Evolutionary conservation across 1,140 invertebrate species (phyloP).

Genomic region (Drosophila ogumai): DNA sequence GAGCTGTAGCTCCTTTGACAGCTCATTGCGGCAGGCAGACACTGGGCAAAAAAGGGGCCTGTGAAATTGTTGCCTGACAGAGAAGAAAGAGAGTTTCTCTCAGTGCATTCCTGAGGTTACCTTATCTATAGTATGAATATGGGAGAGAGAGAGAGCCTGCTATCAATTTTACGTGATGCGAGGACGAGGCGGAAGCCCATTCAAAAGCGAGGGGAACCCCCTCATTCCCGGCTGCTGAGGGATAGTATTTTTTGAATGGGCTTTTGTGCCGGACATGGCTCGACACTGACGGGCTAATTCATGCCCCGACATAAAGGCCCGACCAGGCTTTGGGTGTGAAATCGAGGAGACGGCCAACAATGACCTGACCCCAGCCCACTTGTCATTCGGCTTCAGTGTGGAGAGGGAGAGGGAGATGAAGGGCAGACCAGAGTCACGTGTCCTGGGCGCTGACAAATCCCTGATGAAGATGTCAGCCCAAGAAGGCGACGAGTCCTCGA

Average conservation of each 20-base stretch:
- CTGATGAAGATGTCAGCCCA: slow-evolving; percentile 39
- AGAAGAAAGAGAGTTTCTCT: neutral
- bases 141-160: slow-evolving; percentile 35
- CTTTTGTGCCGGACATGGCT: slow-evolving; percentile 59
- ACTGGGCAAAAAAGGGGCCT: neutral
- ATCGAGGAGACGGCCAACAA: slow-evolving; percentile 31
- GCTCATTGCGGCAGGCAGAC: slow-evolving; percentile 8
- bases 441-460: slow-evolving; percentile 41
- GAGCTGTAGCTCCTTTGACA: slow-evolving; percentile 1
- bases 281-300: slow-evolving; percentile 77
- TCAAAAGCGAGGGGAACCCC: neutral
- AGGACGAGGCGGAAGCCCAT: slow-evolving; percentile 33
- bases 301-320: slow-evolving; percentile 43
- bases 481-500: slow-evolving; percentile 2
- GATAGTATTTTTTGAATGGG: slow-evolving; percentile 43
- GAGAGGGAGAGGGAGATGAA: neutral
- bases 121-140: slow-evolving; percentile 47
- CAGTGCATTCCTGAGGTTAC: slow-evolving; percentile 14
- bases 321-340: slow-evolving; percentile 17
- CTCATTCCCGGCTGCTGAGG: neutral
- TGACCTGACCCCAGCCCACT: slow-evolving; percentile 31
- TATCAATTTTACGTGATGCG: slow-evolving; percentile 73
- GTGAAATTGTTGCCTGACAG: too few species aligned
- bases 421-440: slow-evolving; percentile 9
- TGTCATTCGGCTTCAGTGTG: slow-evolving; percentile 30